Evolutionary conservation across 2,797 vertebrate species (phyloP).

Genomic region (Cephalopachus bancanus): DNA sequence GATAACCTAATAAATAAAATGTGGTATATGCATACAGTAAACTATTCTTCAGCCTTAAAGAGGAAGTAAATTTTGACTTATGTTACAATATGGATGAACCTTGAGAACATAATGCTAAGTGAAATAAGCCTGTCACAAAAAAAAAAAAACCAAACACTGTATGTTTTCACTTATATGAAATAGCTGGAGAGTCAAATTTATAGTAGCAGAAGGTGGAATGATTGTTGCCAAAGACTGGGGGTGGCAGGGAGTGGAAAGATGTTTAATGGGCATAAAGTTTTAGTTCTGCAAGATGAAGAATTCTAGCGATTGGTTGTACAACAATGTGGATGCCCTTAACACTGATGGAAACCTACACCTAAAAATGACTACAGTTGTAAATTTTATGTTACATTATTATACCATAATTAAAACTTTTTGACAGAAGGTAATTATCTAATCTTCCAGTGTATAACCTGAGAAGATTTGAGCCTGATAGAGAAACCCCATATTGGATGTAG

Average conservation of each 20-base stretch:
- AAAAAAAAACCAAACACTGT: background rate
- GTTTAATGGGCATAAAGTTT: background rate
- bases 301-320: background rate
- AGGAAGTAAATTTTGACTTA: background rate
- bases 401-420: background rate
- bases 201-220: background rate
- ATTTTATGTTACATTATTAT: background rate
- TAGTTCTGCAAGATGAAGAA: background rate
- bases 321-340: background rate
- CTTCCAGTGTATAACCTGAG: background rate
- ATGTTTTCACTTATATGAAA: background rate
- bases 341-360: background rate
- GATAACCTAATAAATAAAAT: background rate
- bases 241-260: background rate
- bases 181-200: background rate
- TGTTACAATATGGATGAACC: background rate
- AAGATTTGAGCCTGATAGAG: background rate
- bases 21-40: background rate
- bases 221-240: background rate
- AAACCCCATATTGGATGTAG: background rate
- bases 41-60: background rate
- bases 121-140: conserved; percentile 3
- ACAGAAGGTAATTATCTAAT: background rate
- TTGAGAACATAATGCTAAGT: background rate
- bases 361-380: background rate